Conservation (phyloP, 2,113 vertebrate species). For the Ictalurus punctatus region DNA sequence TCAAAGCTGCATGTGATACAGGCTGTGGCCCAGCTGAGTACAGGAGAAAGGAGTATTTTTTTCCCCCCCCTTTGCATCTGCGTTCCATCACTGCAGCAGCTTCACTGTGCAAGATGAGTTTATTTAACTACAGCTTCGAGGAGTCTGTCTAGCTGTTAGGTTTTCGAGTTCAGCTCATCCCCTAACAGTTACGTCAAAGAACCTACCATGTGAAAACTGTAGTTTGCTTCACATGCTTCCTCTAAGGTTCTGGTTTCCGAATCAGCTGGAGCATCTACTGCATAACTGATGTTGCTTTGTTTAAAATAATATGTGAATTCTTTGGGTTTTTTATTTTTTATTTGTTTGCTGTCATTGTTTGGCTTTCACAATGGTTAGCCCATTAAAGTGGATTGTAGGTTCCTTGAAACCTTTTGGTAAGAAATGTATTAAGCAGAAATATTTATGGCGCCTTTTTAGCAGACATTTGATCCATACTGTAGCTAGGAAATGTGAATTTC, state of each 20-base stretch:
- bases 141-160: slow-evolving; percentile 52
- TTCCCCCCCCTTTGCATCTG: slow-evolving; percentile 30
- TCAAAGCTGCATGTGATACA: slow-evolving; percentile 21
- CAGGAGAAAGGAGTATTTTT: slow-evolving; percentile 25
- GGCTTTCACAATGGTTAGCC: slow-evolving; percentile 53
- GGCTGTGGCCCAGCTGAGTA: slow-evolving; percentile 39
- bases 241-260: neutral
- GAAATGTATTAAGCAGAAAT: slow-evolving; percentile 46
- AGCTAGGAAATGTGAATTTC: slow-evolving; percentile 13
- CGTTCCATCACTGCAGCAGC: slow-evolving; percentile 52
- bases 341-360: slow-evolving; percentile 16
- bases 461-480: slow-evolving; percentile 10
- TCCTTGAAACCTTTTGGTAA: slow-evolving; percentile 60
- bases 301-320: neutral
- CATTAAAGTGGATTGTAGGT: slow-evolving; percentile 55
- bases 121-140: slow-evolving; percentile 61
- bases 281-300: neutral
- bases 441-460: slow-evolving; percentile 20
- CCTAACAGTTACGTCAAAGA: neutral
- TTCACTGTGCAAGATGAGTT: slow-evolving; percentile 50
- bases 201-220: neutral
- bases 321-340: slow-evolving; percentile 4
- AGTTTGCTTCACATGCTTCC: neutral
- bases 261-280: neutral
- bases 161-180: slow-evolving; percentile 49